phyloP scores from a whole-genome alignment of 2,113 vertebrate genomes.

The Psophia crepitans region DNA sequence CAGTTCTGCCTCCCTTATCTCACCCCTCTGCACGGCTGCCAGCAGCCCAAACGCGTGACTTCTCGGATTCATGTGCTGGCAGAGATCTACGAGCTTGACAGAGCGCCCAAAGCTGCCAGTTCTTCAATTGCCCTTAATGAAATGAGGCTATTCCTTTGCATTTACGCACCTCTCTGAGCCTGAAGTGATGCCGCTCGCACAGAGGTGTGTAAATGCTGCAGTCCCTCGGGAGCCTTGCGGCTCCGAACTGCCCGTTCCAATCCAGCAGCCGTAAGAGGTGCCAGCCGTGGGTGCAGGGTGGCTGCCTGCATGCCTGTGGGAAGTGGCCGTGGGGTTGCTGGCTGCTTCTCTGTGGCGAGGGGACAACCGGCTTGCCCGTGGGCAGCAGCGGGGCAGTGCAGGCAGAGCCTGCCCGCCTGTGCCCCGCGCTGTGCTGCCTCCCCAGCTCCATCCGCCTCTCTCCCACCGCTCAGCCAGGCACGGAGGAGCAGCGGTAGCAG shows the following conservation, averaged over 20 bases:
- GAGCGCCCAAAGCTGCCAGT: neutral
- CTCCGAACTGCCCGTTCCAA: neutral
- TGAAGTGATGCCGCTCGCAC: neutral
- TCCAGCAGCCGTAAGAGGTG: neutral
- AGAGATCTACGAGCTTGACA: neutral
- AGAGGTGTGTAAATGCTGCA: neutral
- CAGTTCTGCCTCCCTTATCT: neutral
- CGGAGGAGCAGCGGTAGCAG: neutral
- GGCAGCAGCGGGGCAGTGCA: neutral
- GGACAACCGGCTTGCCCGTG: neutral
- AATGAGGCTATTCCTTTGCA: neutral
- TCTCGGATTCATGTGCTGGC: neutral
- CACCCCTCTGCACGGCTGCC: neutral
- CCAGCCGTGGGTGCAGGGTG: neutral
- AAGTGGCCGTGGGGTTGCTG: neutral
- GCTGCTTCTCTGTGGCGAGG: neutral
- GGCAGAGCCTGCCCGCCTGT: neutral
- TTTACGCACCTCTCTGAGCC: neutral
- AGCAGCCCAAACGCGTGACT: neutral
- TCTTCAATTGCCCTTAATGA: neutral
- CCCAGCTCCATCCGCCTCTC: neutral
- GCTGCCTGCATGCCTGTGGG: neutral
- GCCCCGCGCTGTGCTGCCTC: neutral
- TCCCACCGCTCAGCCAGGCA: neutral
- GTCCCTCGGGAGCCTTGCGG: neutral